A percentile compares a stretch with the other conserved stretches of the same genome.
Conservation (phyloP, 1,140 invertebrate genomes). For the Tenebrio molitor region DNA sequence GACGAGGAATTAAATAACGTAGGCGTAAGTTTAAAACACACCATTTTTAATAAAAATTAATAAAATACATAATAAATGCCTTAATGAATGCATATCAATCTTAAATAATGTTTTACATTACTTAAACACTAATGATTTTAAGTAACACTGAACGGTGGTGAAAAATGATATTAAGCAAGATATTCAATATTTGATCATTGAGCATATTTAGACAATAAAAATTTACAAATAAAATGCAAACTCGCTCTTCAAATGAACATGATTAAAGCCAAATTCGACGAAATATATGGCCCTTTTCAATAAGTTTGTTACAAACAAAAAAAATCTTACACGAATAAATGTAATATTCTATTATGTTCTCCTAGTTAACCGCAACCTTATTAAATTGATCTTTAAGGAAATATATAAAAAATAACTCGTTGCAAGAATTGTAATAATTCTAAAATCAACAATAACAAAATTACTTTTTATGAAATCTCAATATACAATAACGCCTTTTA, state of each 20-base stretch:
- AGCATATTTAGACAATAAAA: slow-evolving; percentile 49
- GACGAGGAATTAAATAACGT: slow-evolving; percentile 15
- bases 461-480: slow-evolving; percentile 50
- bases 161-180: slow-evolving; percentile 51
- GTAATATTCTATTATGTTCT: slow-evolving; percentile 22
- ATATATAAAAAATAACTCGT: slow-evolving; percentile 49
- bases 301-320: slow-evolving; percentile 5
- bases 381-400: slow-evolving; percentile 45
- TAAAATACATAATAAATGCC: slow-evolving; percentile 65
- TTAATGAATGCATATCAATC: slow-evolving; percentile 59
- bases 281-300: background rate
- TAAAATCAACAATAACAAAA: slow-evolving; percentile 54
- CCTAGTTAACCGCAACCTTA: slow-evolving; percentile 59
- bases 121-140: slow-evolving; percentile 47
- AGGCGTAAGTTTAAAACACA: slow-evolving; percentile 58
- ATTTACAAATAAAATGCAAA: slow-evolving; percentile 31
- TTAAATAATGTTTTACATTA: slow-evolving; percentile 48
- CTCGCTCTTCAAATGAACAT: background rate
- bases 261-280: background rate
- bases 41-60: slow-evolving; percentile 66
- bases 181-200: slow-evolving; percentile 50
- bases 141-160: slow-evolving; percentile 45
- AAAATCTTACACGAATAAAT: slow-evolving; percentile 5
- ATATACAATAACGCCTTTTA: slow-evolving; percentile 49
- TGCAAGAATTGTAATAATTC: slow-evolving; percentile 44